These are phyloP conservation scores for Parnassius glacialis DNA, from an alignment of 2,888 invertebrate species.

Conservation along the genomic window DNA sequence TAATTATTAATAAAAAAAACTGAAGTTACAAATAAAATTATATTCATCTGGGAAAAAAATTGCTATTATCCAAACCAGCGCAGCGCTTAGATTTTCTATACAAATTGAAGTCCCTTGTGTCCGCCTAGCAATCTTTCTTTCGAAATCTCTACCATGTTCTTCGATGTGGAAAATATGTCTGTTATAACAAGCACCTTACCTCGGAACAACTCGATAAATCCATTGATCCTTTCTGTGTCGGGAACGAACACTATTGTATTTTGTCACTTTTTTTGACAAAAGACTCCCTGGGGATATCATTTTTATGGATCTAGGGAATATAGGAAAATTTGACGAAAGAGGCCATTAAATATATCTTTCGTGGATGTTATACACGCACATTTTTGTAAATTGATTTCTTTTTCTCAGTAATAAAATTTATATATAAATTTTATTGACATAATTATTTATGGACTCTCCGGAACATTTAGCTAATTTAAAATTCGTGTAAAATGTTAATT, in stretches of 20 bases:
- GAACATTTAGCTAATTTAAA: no score
- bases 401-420: neutral
- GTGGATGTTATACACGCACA: neutral
- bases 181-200: slow-evolving; percentile 27
- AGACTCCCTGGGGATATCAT: slow-evolving; percentile 23
- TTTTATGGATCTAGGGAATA: slow-evolving; percentile 21
- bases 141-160: slow-evolving; percentile 20
- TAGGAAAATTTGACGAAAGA: slow-evolving; percentile 5
- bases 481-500: no score
- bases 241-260: slow-evolving; percentile 20
- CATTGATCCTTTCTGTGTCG: slow-evolving; percentile 20
- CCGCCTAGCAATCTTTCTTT: slow-evolving; percentile 18
- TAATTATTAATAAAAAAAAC: no score
- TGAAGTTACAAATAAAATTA: no score
- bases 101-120: slow-evolving; percentile 8
- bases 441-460: no score
- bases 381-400: neutral
- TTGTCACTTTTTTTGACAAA: slow-evolving; percentile 17
- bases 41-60: no score
- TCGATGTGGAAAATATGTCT: slow-evolving; percentile 26
- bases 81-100: slow-evolving; percentile 8
- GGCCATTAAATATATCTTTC: slow-evolving; percentile 10
- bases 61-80: no score
- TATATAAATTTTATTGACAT: no score
- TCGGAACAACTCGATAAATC: slow-evolving; percentile 26